Evolutionary conservation across 2,113 vertebrate genomes (phyloP), one percentile per base, ranked within the genome.

Genomic region (Muscicapa adusta): DNA sequence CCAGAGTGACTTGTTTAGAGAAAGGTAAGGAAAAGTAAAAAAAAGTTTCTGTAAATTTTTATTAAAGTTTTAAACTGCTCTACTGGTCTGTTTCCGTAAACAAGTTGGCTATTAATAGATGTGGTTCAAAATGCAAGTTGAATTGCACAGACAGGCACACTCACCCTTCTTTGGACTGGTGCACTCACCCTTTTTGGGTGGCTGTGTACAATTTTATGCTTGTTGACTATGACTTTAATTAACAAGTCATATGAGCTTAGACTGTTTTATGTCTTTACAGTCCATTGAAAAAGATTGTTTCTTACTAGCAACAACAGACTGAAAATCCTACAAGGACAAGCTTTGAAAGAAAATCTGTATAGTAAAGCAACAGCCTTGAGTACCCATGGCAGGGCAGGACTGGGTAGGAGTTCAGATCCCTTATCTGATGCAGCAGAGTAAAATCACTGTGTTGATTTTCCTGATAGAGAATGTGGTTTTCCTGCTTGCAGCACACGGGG

Each of bases 191-290:
- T 76, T 70, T 77, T 58, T 74, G 83, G 51, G 62, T 65, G 58
- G 50, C 54, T 85, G 47, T 34, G 47, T 62, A 58, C 63, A 80
- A 43, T 80, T 94, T 83, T 70, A 50, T 1, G 4, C 79, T 62
- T 73, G 54, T 58, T 93, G 78, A n/a, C 42, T 77, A 22, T 33
- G 60, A 80, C 60, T 88, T 93, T 67, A 83, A 86, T 91, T 86
- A 93, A 73, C 47, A 77, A 80, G 43, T 73, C 56, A 54, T 53
- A 58, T 6, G 14, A 73, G 38, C n/a, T 75, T 66, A 36, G 24
- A 29, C 38, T 5, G 0, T n/a, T 88, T 71, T 51, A 76, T 70
- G 75, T 81, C 79, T 93, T 93, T 17, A 54, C 72, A 90, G 51
- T 22, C 62, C 17, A 29, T 61, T 76, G 36, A 84, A 83, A 22